A percentile compares a stretch with the other conserved stretches of the same genome.
phyloP scores from a whole-genome alignment of 2,797 vertebrate species.

The Petrocephalus sullivani region DNA sequence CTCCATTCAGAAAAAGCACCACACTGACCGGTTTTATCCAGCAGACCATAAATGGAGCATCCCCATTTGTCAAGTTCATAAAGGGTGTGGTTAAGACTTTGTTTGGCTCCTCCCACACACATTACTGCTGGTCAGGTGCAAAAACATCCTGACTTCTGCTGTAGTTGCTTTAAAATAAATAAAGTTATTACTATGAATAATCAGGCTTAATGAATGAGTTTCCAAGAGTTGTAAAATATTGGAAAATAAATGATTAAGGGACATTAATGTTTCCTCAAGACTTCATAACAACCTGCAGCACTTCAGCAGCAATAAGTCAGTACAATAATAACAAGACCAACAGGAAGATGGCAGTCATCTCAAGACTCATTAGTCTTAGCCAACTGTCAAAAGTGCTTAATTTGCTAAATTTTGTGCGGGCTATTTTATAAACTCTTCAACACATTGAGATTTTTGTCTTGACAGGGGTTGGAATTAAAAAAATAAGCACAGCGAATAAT shows the following conservation, averaged over 20 bases:
- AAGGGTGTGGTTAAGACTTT: neutral
- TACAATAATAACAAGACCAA: neutral
- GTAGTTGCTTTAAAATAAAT: neutral
- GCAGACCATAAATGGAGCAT: neutral
- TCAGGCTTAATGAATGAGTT: neutral
- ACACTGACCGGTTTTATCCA: neutral
- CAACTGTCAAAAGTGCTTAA: neutral
- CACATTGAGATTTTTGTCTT: constrained; percentile 5
- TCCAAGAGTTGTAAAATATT: neutral
- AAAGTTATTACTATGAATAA: neutral
- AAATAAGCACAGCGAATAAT: neutral
- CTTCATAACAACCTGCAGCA: neutral
- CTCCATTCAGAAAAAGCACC: constrained; percentile 1
- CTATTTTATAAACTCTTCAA: constrained; percentile 6
- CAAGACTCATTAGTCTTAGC: neutral
- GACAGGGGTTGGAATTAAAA: neutral
- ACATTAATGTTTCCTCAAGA: neutral
- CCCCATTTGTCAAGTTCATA: neutral
- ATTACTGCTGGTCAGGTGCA: neutral
- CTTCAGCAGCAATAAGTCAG: neutral
- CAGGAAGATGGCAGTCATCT: neutral
- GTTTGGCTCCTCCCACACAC: neutral
- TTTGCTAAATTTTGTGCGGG: neutral
- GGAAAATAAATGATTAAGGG: neutral
- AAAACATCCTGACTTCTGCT: neutral